Percentiles rank a stretch among this genome's conserved stretches.
Evolutionary conservation across 2,888 invertebrate species (phyloP).

Genomic region (Cheilosia soror): DNA sequence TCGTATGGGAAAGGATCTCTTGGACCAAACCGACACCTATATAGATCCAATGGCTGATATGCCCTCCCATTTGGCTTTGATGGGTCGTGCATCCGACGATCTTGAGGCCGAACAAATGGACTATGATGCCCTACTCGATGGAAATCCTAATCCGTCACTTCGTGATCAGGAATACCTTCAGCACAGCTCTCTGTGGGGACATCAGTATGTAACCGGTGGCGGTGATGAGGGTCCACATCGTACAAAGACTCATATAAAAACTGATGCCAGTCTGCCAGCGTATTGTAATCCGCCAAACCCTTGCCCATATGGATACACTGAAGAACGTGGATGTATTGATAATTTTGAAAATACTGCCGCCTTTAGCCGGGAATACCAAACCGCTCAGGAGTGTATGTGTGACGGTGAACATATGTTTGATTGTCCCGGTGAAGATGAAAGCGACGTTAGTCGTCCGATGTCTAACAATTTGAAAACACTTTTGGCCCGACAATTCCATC

Average conservation of each 20-base stretch:
- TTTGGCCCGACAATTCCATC: slow-evolving; percentile 84
- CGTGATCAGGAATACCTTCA: slow-evolving; percentile 95
- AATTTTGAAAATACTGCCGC: slow-evolving; percentile 97
- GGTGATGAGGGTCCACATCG: slow-evolving; percentile 87
- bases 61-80: slow-evolving; percentile 81
- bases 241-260: slow-evolving; percentile 89
- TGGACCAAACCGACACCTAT: slow-evolving; percentile 86
- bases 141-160: slow-evolving; percentile 90
- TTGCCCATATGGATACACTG: slow-evolving; percentile 96
- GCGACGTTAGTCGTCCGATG: slow-evolving; percentile 75
- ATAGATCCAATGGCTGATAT: slow-evolving; percentile 82
- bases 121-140: slow-evolving; percentile 89
- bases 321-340: slow-evolving; percentile 94
- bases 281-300: slow-evolving; percentile 99
- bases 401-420: slow-evolving; percentile 99
- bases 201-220: slow-evolving; percentile 90
- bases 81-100: slow-evolving; percentile 86
- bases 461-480: slow-evolving; percentile 84
- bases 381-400: slow-evolving; percentile 97
- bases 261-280: slow-evolving; percentile 96
- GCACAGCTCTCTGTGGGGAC: slow-evolving; percentile 91
- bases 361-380: slow-evolving; percentile 96
- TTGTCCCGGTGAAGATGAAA: slow-evolving; percentile 87
- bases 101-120: slow-evolving; percentile 87
- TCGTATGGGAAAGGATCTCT: slow-evolving; percentile 90